A percentile compares a stretch with the other conserved stretches of the same genome.
Evolutionary conservation across 2,113 vertebrate genomes (phyloP).

Genomic region (Anolis sagrei): DNA sequence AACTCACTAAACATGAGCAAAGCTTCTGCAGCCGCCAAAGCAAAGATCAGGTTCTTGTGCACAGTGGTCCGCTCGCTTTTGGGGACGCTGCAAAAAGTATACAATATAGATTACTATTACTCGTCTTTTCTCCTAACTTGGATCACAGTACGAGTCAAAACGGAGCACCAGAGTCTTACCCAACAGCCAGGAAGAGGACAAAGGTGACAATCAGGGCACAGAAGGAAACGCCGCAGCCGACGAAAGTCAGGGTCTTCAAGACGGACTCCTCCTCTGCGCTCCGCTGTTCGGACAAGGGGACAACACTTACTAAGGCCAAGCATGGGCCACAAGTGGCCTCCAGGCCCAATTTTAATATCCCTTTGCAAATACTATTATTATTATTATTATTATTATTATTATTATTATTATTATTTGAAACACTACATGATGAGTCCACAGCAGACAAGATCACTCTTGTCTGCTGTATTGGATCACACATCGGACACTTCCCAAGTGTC

Average conservation of each 20-base stretch:
- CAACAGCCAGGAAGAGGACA: constrained; percentile 86
- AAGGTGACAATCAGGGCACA: constrained; percentile 88
- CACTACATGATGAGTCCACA: too few relatives aligned
- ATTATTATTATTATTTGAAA: too few relatives aligned
- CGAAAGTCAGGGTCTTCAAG: constrained; percentile 87
- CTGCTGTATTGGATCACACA: too few relatives aligned
- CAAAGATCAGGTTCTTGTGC: constrained; percentile 92
- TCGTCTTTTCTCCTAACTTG: too few relatives aligned
- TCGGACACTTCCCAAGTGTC: too few relatives aligned
- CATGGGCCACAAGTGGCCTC: background rate
- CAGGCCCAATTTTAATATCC: background rate
- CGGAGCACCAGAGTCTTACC: constrained; percentile 70
- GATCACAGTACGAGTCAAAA: too few relatives aligned
- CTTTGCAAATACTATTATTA: background rate
- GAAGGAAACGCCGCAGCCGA: constrained; percentile 91
- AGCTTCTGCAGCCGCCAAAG: constrained; percentile 84
- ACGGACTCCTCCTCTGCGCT: constrained; percentile 79
- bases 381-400: too few relatives aligned
- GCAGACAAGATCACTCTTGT: too few relatives aligned
- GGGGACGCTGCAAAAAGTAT: constrained; percentile 76
- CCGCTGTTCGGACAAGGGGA: constrained; percentile 72
- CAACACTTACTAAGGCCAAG: accelerated
- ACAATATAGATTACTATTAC: background rate
- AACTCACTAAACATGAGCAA: constrained; percentile 88
- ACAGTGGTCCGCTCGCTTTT: constrained; percentile 88